Base-by-base conservation (phyloP, 2,113 vertebrate genomes). In the Gallinago undulata region DNA sequence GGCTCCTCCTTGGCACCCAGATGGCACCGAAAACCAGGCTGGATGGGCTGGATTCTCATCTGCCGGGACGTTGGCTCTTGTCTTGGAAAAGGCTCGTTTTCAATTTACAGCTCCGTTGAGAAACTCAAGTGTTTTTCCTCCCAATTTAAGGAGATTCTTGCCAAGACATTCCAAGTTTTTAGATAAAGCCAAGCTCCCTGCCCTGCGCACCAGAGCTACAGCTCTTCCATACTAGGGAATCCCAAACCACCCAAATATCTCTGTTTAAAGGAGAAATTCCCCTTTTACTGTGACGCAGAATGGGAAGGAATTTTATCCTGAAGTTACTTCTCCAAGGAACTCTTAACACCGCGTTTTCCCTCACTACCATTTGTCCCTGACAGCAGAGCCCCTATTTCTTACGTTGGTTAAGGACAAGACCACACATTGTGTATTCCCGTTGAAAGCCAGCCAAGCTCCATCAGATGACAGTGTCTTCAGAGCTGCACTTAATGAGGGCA, bases 131-230 rank as follows among this genome's bases (percentile, higher is more conserved):
- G 63, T 50, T 83, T 84, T 63, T 45, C 39, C 73, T 82, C 84
- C 55, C 55, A 19, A 31, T 19, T n/a, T 17, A 2, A 39, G 15
- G 45, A 48, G 53, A 5, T 62, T 45, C 76, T 28, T 86, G 80
- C 68, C 75, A 77, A 33, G 90, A 82, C 72, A 59, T 96, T 93
- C 84, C 90, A 39, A 23, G 72, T 16, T 19, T 17, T 33, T 9
- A 45, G 92, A 95, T 30, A 75, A 93, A 60, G 67, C 80, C 62
- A 56, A 15, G 90, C 76, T 67, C 92, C n/a, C 89, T 91, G 94
- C 66, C 85, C 85, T 23, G 62, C 6, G 43, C 75, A 55, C 28
- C 51, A 73, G 13, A 4, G 22, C 84, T 48, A 3, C 48, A 39
- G 59, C 81, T 68, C 75, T 77, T 70, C 89, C 70, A 68, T 57